A percentile compares a stretch with the other conserved stretches of the same genome.
Evolutionary conservation across 2,888 invertebrate species (phyloP).

Genomic region (Andrena chrysosceles): DNA sequence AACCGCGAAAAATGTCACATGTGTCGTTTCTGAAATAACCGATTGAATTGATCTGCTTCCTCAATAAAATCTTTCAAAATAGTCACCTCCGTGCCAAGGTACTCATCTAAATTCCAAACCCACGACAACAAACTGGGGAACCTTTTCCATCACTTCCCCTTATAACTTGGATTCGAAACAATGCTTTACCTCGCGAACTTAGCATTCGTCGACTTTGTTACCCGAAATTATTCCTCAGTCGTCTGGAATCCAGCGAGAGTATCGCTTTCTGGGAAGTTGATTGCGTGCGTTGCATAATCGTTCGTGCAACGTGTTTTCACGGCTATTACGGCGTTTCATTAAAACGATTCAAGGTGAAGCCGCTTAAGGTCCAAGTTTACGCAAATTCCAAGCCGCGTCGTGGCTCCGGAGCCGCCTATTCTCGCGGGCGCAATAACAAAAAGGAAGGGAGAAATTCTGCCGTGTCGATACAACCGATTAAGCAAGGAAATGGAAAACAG

Average conservation of each 20-base stretch:
- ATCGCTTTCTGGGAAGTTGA: background rate
- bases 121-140: no score
- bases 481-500: conserved; percentile 50
- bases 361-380: background rate
- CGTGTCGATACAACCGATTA: conserved; percentile 8
- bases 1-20: no score
- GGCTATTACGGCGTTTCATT: background rate
- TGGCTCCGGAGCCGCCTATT: background rate
- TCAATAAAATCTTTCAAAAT: no score
- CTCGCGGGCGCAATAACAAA: background rate
- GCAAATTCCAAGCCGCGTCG: background rate
- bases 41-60: no score
- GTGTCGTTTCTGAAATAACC: no score
- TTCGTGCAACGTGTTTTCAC: conserved; percentile 6
- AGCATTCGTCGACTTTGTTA: background rate
- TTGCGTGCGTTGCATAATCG: conserved; percentile 16
- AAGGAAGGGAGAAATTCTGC: background rate
- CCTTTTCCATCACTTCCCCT: no score
- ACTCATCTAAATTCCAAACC: no score
- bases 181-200: background rate
- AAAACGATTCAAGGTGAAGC: conserved; percentile 22
- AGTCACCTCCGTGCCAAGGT: no score
- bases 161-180: background rate
- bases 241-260: background rate
- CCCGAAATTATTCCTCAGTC: background rate